These are phyloP conservation scores for Cartodere bifasciata DNA, from an alignment of 2,888 invertebrate genomes.

Conservation along the genomic window DNA sequence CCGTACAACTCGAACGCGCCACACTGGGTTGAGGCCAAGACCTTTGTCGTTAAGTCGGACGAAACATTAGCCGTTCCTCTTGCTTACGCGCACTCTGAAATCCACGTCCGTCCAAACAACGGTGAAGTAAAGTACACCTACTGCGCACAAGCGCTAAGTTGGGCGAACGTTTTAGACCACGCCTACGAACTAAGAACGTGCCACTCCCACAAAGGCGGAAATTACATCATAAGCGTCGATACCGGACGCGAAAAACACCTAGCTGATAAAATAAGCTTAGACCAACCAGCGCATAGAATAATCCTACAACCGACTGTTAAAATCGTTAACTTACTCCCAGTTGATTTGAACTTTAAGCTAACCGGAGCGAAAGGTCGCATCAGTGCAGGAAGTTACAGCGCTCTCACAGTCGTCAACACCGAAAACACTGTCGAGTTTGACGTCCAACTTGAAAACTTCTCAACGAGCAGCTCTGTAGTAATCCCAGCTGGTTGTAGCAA, in stretches of 20 bases:
- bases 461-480: slow-evolving; percentile 23
- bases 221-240: slow-evolving; percentile 47
- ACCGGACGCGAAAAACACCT: slow-evolving; percentile 64
- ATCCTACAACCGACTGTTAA: slow-evolving; percentile 73
- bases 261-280: slow-evolving; percentile 23
- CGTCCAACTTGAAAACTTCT: slow-evolving; percentile 75
- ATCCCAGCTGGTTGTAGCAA: slow-evolving; percentile 24
- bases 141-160: slow-evolving; percentile 45
- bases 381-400: slow-evolving; percentile 27
- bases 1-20: slow-evolving; percentile 34
- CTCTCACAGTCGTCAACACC: slow-evolving; percentile 32
- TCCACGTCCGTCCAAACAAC: slow-evolving; percentile 61
- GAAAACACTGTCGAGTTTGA: slow-evolving; percentile 60
- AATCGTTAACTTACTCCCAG: slow-evolving; percentile 78
- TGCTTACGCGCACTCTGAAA: slow-evolving; percentile 55
- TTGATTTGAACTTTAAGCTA: slow-evolving; percentile 56
- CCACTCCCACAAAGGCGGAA: slow-evolving; percentile 32
- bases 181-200: slow-evolving; percentile 37
- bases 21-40: slow-evolving; percentile 31
- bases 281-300: slow-evolving; percentile 77
- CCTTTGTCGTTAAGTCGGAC: slow-evolving; percentile 39
- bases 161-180: too few relatives aligned
- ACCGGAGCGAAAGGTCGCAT: slow-evolving; percentile 29
- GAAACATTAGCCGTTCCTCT: slow-evolving; percentile 64
- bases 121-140: slow-evolving; percentile 39